Evolutionary conservation across 2,113 vertebrate genomes (phyloP).

Genomic region (Pituophis catenifer): DNA sequence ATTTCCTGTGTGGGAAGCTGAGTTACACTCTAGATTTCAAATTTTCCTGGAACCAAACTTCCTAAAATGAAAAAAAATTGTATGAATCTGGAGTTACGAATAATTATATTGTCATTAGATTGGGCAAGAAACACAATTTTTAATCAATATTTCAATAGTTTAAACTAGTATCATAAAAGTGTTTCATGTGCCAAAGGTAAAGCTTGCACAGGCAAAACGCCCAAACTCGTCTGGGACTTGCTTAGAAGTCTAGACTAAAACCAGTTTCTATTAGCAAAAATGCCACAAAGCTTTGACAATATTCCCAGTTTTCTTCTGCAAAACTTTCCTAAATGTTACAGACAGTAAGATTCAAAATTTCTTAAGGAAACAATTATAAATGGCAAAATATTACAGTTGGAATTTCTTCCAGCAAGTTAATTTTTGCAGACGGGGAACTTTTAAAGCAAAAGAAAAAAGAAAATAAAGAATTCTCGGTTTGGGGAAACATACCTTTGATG

Average conservation of each 20-base stretch:
- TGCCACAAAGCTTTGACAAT: neutral
- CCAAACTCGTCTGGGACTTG: neutral
- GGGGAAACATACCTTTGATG: neutral
- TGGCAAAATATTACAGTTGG: neutral
- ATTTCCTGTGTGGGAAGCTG: neutral
- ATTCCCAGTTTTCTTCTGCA: neutral
- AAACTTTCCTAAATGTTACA: neutral
- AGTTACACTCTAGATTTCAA: neutral
- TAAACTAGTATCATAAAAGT: neutral
- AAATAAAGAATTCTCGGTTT: neutral
- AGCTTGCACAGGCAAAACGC: neutral
- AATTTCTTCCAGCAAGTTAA: neutral
- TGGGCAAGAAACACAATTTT: neutral
- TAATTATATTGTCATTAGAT: neutral
- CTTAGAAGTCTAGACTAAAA: neutral
- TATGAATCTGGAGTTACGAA: neutral
- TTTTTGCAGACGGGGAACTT: neutral
- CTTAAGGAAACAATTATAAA: neutral
- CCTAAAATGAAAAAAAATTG: neutral
- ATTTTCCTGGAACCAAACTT: neutral
- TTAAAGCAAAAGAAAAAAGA: neutral
- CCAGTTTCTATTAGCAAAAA: neutral
- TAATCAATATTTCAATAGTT: neutral
- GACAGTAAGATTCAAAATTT: neutral
- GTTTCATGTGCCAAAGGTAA: neutral